These are phyloP conservation scores for Hoplias malabaricus DNA, from an alignment of 2,113 vertebrate species.

Conservation along the genomic window DNA sequence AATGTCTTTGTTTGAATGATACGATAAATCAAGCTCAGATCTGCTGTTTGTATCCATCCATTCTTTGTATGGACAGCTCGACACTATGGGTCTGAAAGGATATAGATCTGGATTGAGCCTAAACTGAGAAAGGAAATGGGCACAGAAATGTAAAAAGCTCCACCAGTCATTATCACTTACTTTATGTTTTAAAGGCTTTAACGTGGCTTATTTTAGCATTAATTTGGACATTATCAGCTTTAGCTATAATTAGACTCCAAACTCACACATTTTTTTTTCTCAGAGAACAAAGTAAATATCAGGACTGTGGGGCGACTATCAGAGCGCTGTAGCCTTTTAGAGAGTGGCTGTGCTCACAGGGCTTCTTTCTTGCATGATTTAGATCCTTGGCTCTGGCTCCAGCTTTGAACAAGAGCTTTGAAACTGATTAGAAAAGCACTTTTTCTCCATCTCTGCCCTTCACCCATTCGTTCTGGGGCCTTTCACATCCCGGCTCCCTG, in stretches of 20 bases:
- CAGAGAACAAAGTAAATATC: not conserved
- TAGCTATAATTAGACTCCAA: not conserved
- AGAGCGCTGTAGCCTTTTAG: not conserved
- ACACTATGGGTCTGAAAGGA: too few relatives aligned
- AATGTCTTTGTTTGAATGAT: too few relatives aligned
- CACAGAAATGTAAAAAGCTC: too few relatives aligned
- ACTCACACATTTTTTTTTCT: not conserved
- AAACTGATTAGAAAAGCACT: slow-evolving; percentile 49
- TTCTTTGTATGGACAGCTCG: too few relatives aligned
- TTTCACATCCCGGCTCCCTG: slow-evolving; percentile 32
- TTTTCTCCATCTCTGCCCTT: slow-evolving; percentile 49
- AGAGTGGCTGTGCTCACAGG: not conserved
- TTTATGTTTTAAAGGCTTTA: not conserved
- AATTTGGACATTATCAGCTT: not conserved
- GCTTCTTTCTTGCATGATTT: not conserved
- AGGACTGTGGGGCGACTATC: not conserved
- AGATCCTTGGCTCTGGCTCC: not conserved
- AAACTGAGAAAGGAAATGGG: too few relatives aligned
- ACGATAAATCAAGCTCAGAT: too few relatives aligned
- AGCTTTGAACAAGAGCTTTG: not conserved
- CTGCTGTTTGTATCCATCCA: too few relatives aligned
- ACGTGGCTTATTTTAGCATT: not conserved
- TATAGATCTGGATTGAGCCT: too few relatives aligned
- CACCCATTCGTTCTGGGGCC: slow-evolving; percentile 28
- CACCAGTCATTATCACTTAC: not conserved